phyloP scores from a whole-genome alignment of 1,140 invertebrate genomes.

The Druon quercuslanigerum region DNA sequence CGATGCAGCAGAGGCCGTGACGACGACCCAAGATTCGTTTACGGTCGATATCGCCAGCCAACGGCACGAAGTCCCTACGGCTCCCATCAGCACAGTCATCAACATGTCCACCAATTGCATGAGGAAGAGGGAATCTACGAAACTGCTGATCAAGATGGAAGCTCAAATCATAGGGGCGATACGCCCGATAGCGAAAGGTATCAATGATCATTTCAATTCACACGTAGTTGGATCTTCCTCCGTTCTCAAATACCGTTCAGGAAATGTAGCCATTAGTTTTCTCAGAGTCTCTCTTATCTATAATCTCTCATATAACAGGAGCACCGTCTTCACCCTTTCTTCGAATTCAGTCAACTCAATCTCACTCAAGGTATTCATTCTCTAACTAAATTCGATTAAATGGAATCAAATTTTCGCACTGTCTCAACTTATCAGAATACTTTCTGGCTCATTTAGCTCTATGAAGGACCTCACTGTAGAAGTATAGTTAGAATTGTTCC shows the following conservation, averaged over 20 bases:
- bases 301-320: not conserved
- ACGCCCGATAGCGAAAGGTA: constrained; percentile 92
- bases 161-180: constrained; percentile 79
- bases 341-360: not conserved
- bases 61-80: constrained; percentile 78
- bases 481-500: no score
- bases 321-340: not conserved
- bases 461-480: no score
- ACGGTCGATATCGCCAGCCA: constrained; percentile 87
- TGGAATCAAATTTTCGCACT: not conserved
- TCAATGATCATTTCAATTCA: constrained; percentile 50
- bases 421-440: no score
- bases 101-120: constrained; percentile 78
- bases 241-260: constrained; percentile 1
- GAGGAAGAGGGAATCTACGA: constrained; percentile 91
- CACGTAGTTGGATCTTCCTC: constrained; percentile 1
- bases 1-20: constrained; percentile 75
- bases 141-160: constrained; percentile 85
- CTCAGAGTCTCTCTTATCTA: not conserved
- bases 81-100: constrained; percentile 75
- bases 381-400: not conserved
- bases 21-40: constrained; percentile 84
- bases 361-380: not conserved
- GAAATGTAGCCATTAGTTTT: not conserved
- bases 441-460: no score